phyloP scores from a whole-genome alignment of 2,888 invertebrate species.

The Camponotus fellah region DNA sequence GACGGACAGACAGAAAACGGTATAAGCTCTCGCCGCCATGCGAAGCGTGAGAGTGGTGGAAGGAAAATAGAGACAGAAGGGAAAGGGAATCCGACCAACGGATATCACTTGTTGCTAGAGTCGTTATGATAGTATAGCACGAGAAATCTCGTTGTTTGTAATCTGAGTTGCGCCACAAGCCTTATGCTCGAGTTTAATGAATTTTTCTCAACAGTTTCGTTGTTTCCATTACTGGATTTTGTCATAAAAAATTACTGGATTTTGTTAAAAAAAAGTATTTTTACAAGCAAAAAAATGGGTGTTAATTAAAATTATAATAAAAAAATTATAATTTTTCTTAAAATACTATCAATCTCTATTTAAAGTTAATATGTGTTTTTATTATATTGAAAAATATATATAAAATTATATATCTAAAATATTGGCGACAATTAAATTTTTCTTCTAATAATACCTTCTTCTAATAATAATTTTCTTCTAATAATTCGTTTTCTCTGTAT shows the following conservation, averaged over 20 bases:
- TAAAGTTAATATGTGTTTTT: neutral
- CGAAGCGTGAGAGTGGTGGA: conserved; percentile 15
- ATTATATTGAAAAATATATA: neutral
- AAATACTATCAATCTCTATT: neutral
- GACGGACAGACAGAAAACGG: conserved; percentile 41
- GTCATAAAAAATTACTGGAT: neutral
- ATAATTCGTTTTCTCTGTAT: neutral
- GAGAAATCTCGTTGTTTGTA: conserved; percentile 38
- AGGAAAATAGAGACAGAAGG: conserved; percentile 27
- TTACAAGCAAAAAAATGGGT: neutral
- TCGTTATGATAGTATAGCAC: conserved; percentile 39
- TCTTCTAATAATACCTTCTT: too few species aligned
- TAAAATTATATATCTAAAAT: too few species aligned
- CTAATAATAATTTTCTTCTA: too few species aligned
- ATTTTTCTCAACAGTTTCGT: conserved; percentile 51
- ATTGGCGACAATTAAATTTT: too few species aligned
- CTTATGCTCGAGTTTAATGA: conserved; percentile 19
- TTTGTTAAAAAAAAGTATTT: neutral
- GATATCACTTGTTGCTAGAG: conserved; percentile 71
- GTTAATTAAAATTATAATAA: conserved; percentile 12
- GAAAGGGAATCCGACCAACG: conserved; percentile 13
- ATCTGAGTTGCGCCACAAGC: conserved; percentile 17
- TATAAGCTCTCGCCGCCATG: conserved; percentile 39
- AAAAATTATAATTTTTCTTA: neutral
- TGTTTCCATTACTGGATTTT: neutral